Percentiles rank a stretch among this genome's conserved stretches.
Conservation (phyloP, 2,797 vertebrate genomes). For the Eulemur coronatus region DNA sequence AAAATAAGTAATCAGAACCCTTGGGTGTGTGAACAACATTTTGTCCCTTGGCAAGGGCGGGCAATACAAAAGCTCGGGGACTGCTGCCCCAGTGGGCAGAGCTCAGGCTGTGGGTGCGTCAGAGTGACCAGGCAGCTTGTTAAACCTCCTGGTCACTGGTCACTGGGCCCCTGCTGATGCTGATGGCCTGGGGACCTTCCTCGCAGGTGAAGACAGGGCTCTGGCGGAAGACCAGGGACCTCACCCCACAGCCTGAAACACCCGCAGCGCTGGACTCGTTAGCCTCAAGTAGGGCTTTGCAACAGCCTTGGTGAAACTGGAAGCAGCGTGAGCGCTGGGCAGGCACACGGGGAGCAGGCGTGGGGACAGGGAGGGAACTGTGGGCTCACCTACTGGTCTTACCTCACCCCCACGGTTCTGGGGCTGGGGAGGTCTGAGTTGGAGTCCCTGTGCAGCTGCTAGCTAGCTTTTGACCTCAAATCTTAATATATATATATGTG, state of each 20-base stretch:
- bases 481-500: not conserved
- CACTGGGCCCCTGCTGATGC: not conserved
- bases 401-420: not conserved
- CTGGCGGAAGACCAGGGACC: not conserved
- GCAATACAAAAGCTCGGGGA: not conserved
- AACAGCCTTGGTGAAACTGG: not conserved
- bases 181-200: not conserved
- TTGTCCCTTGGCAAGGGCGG: not conserved
- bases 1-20: not conserved
- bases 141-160: not conserved
- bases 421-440: not conserved
- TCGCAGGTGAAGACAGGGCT: not conserved
- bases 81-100: rapidly evolving
- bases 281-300: not conserved
- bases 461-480: not conserved
- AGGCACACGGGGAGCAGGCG: rapidly evolving
- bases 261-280: not conserved
- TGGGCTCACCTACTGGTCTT: not conserved
- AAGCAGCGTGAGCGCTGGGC: not conserved
- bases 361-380: too few species aligned
- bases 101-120: not conserved
- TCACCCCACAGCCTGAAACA: not conserved
- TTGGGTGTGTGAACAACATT: not conserved
- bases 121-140: not conserved
- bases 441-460: not conserved